Percentiles rank a stretch among this genome's conserved stretches.
These are phyloP conservation scores for Petrocephalus sullivani DNA, from an alignment of 2,797 vertebrate genomes.

Conservation along the genomic window DNA sequence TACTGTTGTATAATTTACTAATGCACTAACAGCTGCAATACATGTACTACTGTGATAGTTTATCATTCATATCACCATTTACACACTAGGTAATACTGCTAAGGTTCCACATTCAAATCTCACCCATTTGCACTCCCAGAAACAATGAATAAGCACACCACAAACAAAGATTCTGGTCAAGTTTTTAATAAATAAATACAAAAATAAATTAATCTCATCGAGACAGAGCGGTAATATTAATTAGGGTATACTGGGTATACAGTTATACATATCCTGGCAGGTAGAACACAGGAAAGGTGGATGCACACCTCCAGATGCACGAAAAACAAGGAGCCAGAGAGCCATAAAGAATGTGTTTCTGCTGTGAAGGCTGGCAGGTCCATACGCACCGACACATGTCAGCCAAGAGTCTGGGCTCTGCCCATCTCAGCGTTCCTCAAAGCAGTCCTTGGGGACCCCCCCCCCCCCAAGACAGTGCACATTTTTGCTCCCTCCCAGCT, in stretches of 20 bases:
- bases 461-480: no score
- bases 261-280: constrained; percentile 20
- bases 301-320: constrained; percentile 27
- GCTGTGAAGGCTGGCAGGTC: not conserved
- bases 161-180: constrained; percentile 39
- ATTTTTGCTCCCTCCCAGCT: not conserved
- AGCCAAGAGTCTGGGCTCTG: not conserved
- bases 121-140: not conserved
- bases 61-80: not conserved
- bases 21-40: not conserved
- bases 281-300: not conserved
- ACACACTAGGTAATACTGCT: not conserved
- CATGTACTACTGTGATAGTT: not conserved
- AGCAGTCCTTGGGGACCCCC: not conserved
- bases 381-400: not conserved
- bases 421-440: not conserved
- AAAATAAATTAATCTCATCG: constrained; percentile 63
- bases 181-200: constrained; percentile 76
- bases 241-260: constrained; percentile 49
- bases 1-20: not conserved
- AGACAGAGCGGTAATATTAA: constrained; percentile 51
- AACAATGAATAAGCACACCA: constrained; percentile 31
- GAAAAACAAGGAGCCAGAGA: constrained; percentile 12
- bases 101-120: not conserved
- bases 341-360: constrained; percentile 13